Conservation (phyloP, 2,888 invertebrate genomes). For the Clitarchus hookeri region DNA sequence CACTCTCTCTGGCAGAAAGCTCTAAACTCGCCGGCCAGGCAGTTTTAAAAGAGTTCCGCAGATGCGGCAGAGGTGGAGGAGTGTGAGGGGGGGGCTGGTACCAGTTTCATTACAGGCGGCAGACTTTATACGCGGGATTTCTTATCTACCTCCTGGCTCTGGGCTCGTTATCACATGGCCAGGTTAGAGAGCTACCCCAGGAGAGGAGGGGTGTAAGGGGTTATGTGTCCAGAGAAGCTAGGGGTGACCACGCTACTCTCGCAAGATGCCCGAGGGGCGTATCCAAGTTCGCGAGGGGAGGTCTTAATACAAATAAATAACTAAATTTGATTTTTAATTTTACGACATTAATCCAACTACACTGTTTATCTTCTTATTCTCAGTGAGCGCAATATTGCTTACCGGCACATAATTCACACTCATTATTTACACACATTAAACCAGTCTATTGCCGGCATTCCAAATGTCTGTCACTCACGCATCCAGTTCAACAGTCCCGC, state of each 20-base stretch:
- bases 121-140: not conserved
- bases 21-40: not conserved
- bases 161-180: not conserved
- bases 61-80: not conserved
- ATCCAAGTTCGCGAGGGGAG: too few species aligned
- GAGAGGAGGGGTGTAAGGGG: not conserved
- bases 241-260: not conserved
- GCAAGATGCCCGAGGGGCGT: too few species aligned
- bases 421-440: too few species aligned
- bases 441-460: too few species aligned
- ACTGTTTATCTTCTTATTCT: too few species aligned
- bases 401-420: too few species aligned
- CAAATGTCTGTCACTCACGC: too few species aligned
- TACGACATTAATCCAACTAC: too few species aligned
- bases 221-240: not conserved
- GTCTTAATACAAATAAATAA: too few species aligned
- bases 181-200: not conserved
- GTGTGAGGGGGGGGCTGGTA: not conserved
- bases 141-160: not conserved
- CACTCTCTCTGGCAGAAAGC: not conserved
- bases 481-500: too few species aligned
- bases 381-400: too few species aligned
- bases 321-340: too few species aligned
- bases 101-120: not conserved
- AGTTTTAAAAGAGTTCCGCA: not conserved